Evolutionary conservation across 2,113 vertebrate genomes (phyloP).

Genomic region (Chamaetylas fuelleborni): DNA sequence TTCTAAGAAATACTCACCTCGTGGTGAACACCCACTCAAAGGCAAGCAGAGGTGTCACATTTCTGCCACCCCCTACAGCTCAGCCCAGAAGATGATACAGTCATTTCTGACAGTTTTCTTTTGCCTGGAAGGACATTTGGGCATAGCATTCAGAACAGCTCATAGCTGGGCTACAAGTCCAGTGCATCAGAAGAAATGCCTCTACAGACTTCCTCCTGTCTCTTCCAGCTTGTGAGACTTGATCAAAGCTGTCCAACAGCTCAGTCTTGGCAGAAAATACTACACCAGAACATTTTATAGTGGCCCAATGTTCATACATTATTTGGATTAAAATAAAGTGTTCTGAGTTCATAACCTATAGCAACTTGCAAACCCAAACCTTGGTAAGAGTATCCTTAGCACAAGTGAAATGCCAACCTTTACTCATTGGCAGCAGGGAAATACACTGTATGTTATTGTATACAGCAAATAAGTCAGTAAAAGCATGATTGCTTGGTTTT

Average conservation of each 20-base stretch:
- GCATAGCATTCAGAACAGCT: background rate
- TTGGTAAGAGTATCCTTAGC: background rate
- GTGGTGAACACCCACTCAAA: background rate
- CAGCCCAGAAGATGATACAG: background rate
- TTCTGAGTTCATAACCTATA: background rate
- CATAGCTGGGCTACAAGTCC: background rate
- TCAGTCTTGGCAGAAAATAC: background rate
- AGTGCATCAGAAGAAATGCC: background rate
- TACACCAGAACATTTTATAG: background rate
- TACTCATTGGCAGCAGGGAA: background rate
- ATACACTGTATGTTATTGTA: background rate
- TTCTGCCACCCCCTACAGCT: accelerated
- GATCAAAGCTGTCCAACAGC: background rate
- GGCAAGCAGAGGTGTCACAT: background rate
- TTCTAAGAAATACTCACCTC: no score
- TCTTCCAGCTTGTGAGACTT: background rate
- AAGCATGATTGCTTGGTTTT: background rate
- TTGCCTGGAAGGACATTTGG: background rate
- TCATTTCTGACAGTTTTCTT: background rate
- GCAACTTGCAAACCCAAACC: background rate
- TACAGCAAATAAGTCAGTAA: background rate
- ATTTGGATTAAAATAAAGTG: background rate
- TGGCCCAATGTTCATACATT: background rate
- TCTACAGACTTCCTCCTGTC: background rate
- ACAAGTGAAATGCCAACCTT: background rate